A percentile compares a stretch with the other conserved stretches of the same genome.
These are phyloP conservation scores for Vespertilio murinus DNA, from an alignment of 2,797 vertebrate species.

Conservation along the genomic window DNA sequence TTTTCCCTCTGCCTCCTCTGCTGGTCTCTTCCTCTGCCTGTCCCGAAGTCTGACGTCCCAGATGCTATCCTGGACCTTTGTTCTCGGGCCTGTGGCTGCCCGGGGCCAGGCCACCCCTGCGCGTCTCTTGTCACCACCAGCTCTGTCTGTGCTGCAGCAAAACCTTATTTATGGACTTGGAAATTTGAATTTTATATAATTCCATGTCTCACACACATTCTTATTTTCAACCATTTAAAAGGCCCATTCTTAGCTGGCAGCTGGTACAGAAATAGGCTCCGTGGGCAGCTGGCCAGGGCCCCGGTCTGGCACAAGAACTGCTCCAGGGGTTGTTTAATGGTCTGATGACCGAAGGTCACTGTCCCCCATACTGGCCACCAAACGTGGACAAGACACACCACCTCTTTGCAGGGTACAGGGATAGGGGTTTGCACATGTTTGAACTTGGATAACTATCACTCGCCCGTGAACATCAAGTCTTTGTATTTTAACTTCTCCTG, in stretches of 20 bases:
- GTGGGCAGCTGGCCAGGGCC: background rate
- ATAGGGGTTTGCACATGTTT: background rate
- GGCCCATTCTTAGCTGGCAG: background rate
- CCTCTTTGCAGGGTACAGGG: background rate
- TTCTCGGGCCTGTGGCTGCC: background rate
- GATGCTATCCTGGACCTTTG: background rate
- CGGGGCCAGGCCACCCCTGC: background rate
- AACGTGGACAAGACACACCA: too few relatives aligned
- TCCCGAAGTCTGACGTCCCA: background rate
- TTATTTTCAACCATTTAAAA: background rate
- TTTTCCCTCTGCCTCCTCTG: background rate
- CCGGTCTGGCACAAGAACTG: background rate
- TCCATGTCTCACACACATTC: background rate
- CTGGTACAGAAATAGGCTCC: background rate
- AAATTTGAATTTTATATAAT: background rate
- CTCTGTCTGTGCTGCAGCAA: background rate
- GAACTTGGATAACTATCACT: background rate
- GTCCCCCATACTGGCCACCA: background rate
- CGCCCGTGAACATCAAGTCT: background rate
- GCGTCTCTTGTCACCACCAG: accelerated
- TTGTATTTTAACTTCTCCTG: background rate
- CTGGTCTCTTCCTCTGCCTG: too few relatives aligned
- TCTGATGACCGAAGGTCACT: background rate
- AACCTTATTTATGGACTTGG: background rate
- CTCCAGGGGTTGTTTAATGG: background rate